These are phyloP conservation scores for Arion vulgaris DNA, from an alignment of 1,140 invertebrate species.

Conservation along the genomic window DNA sequence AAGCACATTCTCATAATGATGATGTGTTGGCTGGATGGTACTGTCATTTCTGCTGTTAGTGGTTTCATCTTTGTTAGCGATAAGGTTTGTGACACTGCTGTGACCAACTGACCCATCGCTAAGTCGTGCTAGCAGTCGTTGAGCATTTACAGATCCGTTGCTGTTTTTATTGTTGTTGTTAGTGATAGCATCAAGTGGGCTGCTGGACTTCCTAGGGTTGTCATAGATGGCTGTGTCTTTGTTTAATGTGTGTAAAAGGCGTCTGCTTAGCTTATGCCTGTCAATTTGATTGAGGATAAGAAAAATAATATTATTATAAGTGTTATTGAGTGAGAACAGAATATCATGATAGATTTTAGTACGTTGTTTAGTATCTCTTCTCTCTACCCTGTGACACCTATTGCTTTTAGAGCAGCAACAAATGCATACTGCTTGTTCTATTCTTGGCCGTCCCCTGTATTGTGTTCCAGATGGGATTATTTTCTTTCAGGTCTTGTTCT, in stretches of 20 bases:
- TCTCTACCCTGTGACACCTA: too few relatives aligned
- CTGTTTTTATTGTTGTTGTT: conserved; percentile 16
- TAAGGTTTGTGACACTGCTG: neutral
- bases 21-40: neutral
- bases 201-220: neutral
- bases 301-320: neutral
- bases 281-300: neutral
- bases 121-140: neutral
- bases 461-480: too few relatives aligned
- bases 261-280: neutral
- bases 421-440: too few relatives aligned
- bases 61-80: neutral
- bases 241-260: neutral
- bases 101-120: neutral
- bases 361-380: too few relatives aligned
- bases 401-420: too few relatives aligned
- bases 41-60: neutral
- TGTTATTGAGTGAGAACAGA: neutral
- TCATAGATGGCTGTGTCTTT: conserved; percentile 14
- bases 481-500: too few relatives aligned
- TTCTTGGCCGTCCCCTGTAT: too few relatives aligned
- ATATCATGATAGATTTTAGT: too few relatives aligned
- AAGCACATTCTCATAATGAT: neutral
- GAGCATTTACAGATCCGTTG: neutral
- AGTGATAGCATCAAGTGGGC: neutral